A percentile compares a stretch with the other conserved stretches of the same genome.
Conservation (phyloP, 2,113 vertebrate species). For the Garra rufa region DNA sequence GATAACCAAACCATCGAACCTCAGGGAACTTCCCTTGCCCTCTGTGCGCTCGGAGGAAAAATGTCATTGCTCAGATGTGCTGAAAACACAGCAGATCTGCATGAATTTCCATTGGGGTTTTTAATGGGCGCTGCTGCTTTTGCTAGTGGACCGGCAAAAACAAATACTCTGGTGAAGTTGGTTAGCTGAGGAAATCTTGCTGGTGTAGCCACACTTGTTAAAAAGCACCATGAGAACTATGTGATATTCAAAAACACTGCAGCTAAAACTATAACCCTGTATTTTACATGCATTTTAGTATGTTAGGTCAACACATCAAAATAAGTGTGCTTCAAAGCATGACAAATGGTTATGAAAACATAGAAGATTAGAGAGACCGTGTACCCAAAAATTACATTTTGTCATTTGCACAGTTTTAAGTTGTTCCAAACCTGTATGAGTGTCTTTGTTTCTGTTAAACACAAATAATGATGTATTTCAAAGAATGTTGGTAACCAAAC, state of each 20-base stretch:
- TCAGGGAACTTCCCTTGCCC: constrained; percentile 2
- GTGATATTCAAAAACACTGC: not conserved
- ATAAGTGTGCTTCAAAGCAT: no score
- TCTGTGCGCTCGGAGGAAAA: not conserved
- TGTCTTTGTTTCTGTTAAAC: no score
- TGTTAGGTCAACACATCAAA: not conserved
- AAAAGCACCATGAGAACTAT: not conserved
- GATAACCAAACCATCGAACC: constrained; percentile 27
- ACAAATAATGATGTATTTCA: no score
- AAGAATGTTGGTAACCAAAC: no score
- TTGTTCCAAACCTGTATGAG: no score
- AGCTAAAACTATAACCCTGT: not conserved
- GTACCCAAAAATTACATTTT: no score
- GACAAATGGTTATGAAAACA: no score
- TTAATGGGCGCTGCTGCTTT: not conserved
- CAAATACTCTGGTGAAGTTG: not conserved
- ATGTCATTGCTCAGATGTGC: not conserved
- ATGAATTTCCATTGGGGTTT: not conserved
- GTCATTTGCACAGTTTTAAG: no score
- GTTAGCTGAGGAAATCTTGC: not conserved
- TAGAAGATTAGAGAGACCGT: no score
- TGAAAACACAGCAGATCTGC: not conserved
- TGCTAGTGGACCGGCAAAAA: not conserved
- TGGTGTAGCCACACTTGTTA: not conserved
- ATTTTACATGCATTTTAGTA: not conserved